Base-by-base conservation (phyloP, 2,113 vertebrate species). In the Tichodroma muraria region DNA sequence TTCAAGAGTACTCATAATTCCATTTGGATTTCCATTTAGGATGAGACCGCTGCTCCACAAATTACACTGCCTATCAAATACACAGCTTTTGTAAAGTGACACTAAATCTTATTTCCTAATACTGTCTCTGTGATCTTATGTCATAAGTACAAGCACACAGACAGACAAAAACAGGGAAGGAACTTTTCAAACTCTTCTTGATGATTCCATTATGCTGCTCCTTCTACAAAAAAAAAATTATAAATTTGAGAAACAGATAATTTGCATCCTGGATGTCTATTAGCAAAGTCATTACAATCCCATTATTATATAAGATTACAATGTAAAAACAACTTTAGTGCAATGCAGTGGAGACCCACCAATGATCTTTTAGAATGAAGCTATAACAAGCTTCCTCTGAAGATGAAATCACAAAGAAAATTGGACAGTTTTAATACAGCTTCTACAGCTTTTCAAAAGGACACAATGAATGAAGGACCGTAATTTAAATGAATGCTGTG, bases 21-120 rank as follows among this genome's bases (percentile, higher is more conserved):
- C 83, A 84, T 89, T 94, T 92, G 56, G 24, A 60, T 68, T 95
- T 92, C 90, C 78, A 94, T 85, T 90, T 91, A 80, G 85, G 75
- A 65, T 77, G 61, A 80, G 70, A 80, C 37, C 21, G 53, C 33
- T 50, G 31, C 35, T 83, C 71, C 10, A 7, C 82, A 90, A 91
- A 91, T 89, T 81, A 54, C 45, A 69, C 7, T 72, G 79, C 30
- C 49, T 60, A 75, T 54, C 40, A 80, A 86, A 38, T 24, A 22
- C 9, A 28, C 13, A 56, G 19, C 22, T 88, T 49, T 64, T 65
- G 66, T 70, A 28, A 79, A 93, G 57, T 27, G 69, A 69, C 53
- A 90, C n/a, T 75, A 71, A 73, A 63, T 78, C 80, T 88, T 1
- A 1, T 90, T 94, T 83, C 33, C n/a, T 54, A 59, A 47, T n/a